Conservation (phyloP, 2,888 invertebrate species). For the Apomyelois bistriatella region DNA sequence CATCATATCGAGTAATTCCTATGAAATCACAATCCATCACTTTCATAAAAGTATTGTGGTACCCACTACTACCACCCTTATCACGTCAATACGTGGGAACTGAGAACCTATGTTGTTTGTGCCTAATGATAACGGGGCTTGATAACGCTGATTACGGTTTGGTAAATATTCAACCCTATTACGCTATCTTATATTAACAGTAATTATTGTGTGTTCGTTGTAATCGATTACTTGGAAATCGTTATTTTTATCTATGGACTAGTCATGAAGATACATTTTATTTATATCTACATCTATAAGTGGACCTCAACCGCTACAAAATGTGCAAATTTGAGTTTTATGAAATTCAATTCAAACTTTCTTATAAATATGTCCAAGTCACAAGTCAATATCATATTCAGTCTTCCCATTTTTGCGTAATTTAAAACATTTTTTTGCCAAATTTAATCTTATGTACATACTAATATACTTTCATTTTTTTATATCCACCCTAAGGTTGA, state of each 20-base stretch:
- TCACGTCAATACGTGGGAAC: constrained; percentile 33
- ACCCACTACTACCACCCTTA: constrained; percentile 31
- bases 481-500: no score
- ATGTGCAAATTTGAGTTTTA: no score
- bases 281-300: no score
- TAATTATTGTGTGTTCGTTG: constrained; percentile 15
- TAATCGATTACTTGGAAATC: constrained; percentile 6
- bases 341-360: no score
- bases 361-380: no score
- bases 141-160: constrained; percentile 8
- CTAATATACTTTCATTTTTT: no score
- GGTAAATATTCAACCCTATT: constrained; percentile 3
- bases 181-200: constrained; percentile 1
- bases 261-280: background rate
- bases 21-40: constrained; percentile 14
- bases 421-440: no score
- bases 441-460: no score
- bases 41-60: constrained; percentile 17
- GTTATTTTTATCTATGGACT: constrained; percentile 15
- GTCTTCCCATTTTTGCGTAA: no score
- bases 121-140: background rate
- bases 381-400: no score
- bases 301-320: no score
- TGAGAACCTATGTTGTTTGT: constrained; percentile 27
- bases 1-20: no score